Percentiles rank a stretch among this genome's conserved stretches.
Evolutionary conservation across 2,113 vertebrate species (phyloP).

Genomic region (Phyllopteryx taeniolatus): DNA sequence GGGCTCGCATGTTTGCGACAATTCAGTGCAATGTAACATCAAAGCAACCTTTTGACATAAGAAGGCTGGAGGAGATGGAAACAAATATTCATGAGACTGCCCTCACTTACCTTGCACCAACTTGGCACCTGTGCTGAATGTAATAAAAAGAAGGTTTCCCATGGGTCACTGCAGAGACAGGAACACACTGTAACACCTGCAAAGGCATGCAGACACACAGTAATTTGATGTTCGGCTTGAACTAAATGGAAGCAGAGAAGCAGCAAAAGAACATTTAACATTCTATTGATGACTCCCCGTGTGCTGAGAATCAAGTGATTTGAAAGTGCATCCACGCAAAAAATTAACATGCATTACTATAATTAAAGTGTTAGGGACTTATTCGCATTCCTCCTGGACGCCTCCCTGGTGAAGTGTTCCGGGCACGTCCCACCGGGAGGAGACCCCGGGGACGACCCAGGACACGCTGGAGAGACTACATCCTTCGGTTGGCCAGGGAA

Average conservation of each 20-base stretch:
- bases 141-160: neutral
- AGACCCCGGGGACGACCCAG: too few relatives aligned
- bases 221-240: neutral
- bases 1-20: neutral
- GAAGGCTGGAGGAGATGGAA: neutral
- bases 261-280: neutral
- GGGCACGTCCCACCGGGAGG: too few relatives aligned
- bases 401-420: too few relatives aligned
- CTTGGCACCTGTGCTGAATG: neutral
- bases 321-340: conserved; percentile 9
- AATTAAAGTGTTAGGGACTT: neutral
- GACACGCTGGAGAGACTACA: too few relatives aligned
- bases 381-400: too few relatives aligned
- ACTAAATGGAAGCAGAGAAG: neutral
- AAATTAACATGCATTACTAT: neutral
- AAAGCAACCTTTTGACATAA: neutral
- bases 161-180: neutral
- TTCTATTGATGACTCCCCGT: conserved; percentile 8
- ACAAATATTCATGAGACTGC: neutral
- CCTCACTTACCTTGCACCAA: neutral
- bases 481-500: too few relatives aligned
- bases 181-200: neutral
- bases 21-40: neutral
- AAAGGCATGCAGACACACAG: neutral
- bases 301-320: conserved; percentile 36